Conservation (phyloP, 2,113 vertebrate genomes). For the Hippocampus comes region DNA sequence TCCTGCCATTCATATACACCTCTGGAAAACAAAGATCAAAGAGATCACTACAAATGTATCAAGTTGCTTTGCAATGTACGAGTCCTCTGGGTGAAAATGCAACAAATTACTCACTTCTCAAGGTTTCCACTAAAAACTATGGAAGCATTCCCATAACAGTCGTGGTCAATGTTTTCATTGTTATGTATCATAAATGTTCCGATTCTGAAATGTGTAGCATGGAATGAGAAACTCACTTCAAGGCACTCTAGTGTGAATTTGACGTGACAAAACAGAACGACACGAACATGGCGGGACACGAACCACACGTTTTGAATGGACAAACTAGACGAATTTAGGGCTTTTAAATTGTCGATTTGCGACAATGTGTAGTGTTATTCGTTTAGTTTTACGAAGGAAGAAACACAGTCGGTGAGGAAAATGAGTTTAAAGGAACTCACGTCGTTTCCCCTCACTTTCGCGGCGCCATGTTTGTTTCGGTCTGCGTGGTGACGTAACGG, state of each 20-base stretch:
- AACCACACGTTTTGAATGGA: background rate
- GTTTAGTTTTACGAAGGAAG: background rate
- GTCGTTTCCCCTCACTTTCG: conserved; percentile 26
- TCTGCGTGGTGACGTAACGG: conserved; percentile 7
- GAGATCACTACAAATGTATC: too few relatives aligned
- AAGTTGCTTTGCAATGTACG: background rate
- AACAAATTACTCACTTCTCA: too few relatives aligned
- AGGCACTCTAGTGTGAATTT: background rate
- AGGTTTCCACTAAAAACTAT: background rate
- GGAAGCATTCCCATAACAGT: background rate
- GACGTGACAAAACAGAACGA: background rate
- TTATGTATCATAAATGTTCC: background rate
- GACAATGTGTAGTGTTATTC: background rate
- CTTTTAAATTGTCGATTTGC: background rate
- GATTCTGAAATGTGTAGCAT: background rate
- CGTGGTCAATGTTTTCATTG: background rate
- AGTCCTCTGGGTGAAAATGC: background rate
- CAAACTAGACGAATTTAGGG: background rate
- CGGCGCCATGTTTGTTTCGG: conserved; percentile 53
- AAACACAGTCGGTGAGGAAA: background rate
- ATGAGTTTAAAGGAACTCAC: conserved; percentile 24
- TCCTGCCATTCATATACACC: too few relatives aligned
- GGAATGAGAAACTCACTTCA: background rate
- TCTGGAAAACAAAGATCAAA: too few relatives aligned
- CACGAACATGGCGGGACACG: background rate